Base-by-base conservation (phyloP, 2,888 invertebrate genomes). In the Yponomeuta malinellus region DNA sequence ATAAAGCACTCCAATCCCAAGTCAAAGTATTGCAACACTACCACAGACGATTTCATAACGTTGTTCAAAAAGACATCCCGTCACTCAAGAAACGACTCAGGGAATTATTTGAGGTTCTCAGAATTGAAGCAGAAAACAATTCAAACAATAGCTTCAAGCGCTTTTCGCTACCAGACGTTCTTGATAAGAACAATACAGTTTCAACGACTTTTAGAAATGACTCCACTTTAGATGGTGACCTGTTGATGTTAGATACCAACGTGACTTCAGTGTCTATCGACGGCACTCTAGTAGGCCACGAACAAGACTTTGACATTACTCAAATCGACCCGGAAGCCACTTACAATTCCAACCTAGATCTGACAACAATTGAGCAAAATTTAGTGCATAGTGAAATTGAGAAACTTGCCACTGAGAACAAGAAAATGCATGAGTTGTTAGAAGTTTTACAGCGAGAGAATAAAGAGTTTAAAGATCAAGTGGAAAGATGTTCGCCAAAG, bases 191-290 rank as follows among this genome's bases (percentile, higher is more conserved):
- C 73, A 78, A 79, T 52, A 77, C 80, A 31, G 71, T 80, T 29
- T 73, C 79, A 48, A 59, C 52, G 15, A 82, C 78, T 74, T 81
- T 83, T 48, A 88, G 83, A 79, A 89, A 88, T 73, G 91, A 91
- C 73, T 90, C 90, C 33, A 86, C 83, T 12, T 79, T 89, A 71
- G 91, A 91, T 74, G 84, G 86, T 8, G 91, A 92, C 76, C 78
- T 90, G 10, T 79, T 91, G 71, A 91, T 92, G 91, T 78, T 92
- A 72, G 91, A 92, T 72, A 89, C 90, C 43, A 91, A 91, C 76
- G 72, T 88, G n/a, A 89, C 88, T 2, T 73, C 89, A 68, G 33
- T 67, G 10, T 80, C 78, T 59, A 81, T 81, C 43, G 86, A 90
- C 75, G 88, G 84, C 72, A 90, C 90, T 70, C 74, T 89, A 48